phyloP scores from a whole-genome alignment of 2,888 invertebrate genomes.

The Gymnocheta viridis region DNA sequence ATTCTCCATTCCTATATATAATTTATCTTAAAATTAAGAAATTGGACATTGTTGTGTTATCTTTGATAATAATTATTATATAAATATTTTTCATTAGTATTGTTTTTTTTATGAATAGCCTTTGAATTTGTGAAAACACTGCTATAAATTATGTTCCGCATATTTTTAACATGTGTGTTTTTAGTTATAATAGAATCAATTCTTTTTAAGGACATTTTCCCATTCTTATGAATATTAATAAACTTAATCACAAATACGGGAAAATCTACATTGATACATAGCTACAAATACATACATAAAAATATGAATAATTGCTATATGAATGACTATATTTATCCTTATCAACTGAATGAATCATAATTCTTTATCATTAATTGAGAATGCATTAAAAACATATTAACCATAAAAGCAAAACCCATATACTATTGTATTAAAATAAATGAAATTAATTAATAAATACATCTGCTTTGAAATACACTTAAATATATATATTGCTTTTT shows the following conservation, averaged over 20 bases:
- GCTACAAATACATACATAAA: conserved; percentile 14
- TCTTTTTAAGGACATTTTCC: conserved; percentile 34
- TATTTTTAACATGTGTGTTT: conserved; percentile 42
- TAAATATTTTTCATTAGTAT: conserved; percentile 27
- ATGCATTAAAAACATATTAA: conserved; percentile 51
- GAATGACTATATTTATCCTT: conserved; percentile 27
- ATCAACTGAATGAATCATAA: conserved; percentile 39
- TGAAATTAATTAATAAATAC: conserved; percentile 57
- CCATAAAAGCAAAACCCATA: conserved; percentile 10
- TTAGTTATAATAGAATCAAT: conserved; percentile 62
- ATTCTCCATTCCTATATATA: conserved; percentile 54
- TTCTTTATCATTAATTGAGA: conserved; percentile 43
- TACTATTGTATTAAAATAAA: conserved; percentile 55
- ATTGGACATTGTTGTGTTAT: conserved; percentile 41
- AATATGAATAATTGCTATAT: conserved; percentile 11
- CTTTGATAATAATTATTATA: conserved; percentile 45
- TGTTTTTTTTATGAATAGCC: conserved; percentile 24
- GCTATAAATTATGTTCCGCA: conserved; percentile 28
- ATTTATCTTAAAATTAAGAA: conserved; percentile 46
- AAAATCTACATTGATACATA: conserved; percentile 24
- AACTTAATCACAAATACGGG: conserved; percentile 11
- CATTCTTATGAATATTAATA: conserved; percentile 36
- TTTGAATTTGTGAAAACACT: conserved; percentile 40
- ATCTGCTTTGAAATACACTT: conserved; percentile 56
- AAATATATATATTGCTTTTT: too few relatives aligned